These are phyloP conservation scores for Bergia sp. DNA, from an alignment of 92 coral and sea anemone species.

Conservation along the genomic window DNA sequence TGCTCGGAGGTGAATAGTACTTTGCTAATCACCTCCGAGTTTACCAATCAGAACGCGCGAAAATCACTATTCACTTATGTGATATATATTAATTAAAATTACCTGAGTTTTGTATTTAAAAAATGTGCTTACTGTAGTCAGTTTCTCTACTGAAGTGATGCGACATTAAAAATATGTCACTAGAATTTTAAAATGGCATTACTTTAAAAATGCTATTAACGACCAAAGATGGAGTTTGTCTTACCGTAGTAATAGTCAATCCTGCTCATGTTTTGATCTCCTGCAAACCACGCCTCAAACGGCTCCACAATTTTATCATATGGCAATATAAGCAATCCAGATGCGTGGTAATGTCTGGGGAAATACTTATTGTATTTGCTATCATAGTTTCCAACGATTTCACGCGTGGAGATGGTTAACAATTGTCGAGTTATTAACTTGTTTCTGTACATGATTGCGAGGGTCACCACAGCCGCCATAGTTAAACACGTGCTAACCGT, in stretches of 20 bases:
- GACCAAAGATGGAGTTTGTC: background rate
- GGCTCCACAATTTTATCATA: conserved; percentile 94
- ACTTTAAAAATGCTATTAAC: too few species aligned
- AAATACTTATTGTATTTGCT: conserved; percentile 61
- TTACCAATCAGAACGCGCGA: too few species aligned
- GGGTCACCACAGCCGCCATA: background rate
- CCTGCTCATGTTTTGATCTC: conserved; percentile 88
- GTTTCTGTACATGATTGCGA: background rate
- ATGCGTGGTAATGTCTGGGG: conserved; percentile 86
- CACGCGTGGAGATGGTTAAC: conserved; percentile 45
- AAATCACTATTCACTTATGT: too few species aligned
- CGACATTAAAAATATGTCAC: too few species aligned
- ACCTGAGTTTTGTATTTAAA: too few species aligned
- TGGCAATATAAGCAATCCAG: conserved; percentile 87
- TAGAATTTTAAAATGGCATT: background rate
- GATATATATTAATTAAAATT: too few species aligned
- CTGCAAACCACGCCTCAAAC: conserved; percentile 98
- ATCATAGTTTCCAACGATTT: conserved; percentile 74
- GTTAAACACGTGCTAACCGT: background rate
- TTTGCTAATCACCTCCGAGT: too few species aligned
- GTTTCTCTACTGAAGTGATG: too few species aligned
- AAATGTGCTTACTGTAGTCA: too few species aligned
- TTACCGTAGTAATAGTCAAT: conserved; percentile 95
- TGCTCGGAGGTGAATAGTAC: too few species aligned
- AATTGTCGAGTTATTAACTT: background rate